phyloP scores from a whole-genome alignment of 2,888 invertebrate species.

The Pristionchus arcanus region DNA sequence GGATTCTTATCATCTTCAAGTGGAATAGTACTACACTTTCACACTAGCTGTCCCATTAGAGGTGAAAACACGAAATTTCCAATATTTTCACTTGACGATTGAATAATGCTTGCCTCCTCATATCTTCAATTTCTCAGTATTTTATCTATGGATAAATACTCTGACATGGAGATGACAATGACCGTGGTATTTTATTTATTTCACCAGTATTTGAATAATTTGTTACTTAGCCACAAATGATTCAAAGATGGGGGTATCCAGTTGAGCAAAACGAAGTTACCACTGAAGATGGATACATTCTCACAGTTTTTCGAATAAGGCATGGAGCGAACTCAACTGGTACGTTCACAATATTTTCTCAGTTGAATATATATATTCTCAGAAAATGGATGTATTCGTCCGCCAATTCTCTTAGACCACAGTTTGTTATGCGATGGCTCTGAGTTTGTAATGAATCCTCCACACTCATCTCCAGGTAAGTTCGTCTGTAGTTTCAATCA shows the following conservation, averaged over 20 bases:
- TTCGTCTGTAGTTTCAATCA: not conserved
- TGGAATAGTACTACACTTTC: not conserved
- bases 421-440: not conserved
- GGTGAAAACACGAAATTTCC: not conserved
- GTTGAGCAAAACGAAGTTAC: not conserved
- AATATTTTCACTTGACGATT: not conserved
- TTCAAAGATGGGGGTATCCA: constrained; percentile 35
- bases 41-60: not conserved
- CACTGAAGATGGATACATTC: constrained; percentile 46
- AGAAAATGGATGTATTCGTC: not conserved
- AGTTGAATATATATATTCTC: not conserved
- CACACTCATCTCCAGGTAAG: not conserved
- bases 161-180: constrained; percentile 4
- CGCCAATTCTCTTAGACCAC: constrained; percentile 21
- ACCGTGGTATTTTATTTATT: not conserved
- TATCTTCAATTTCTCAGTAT: not conserved
- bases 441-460: constrained; percentile 5
- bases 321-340: not conserved
- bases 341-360: not conserved
- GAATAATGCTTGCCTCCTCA: not conserved
- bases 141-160: not conserved
- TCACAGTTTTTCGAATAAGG: not conserved
- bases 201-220: not conserved
- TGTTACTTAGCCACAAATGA: not conserved
- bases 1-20: not conserved